Evolutionary conservation across 1,140 invertebrate genomes (phyloP).

Genomic region (Drosophila novamexicana): DNA sequence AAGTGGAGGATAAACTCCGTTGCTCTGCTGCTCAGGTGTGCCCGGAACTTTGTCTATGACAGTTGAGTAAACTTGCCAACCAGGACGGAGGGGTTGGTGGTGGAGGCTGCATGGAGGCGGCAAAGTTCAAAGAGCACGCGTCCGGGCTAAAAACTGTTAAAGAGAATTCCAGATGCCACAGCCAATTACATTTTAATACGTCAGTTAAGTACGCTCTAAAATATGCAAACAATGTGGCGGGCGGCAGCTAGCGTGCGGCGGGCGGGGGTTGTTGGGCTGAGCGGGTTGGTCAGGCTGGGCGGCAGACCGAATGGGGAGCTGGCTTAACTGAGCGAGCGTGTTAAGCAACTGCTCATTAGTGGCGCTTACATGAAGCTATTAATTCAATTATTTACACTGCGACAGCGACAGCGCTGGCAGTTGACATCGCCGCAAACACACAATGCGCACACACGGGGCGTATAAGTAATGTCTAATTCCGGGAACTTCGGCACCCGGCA

Average conservation of each 20-base stretch:
- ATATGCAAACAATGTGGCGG: slow-evolving; percentile 37
- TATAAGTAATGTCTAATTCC: slow-evolving; percentile 48
- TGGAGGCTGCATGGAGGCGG: neutral
- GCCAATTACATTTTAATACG: slow-evolving; percentile 51
- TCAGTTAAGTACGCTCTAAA: slow-evolving; percentile 37
- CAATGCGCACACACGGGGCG: slow-evolving; percentile 18
- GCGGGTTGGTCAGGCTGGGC: neutral
- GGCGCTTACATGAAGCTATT: slow-evolving; percentile 71
- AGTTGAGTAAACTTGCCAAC: slow-evolving; percentile 25
- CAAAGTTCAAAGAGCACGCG: slow-evolving; percentile 41
- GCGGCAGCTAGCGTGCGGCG: too few relatives aligned
- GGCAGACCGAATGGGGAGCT: neutral
- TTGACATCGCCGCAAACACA: slow-evolving; percentile 41
- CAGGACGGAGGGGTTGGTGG: too few relatives aligned
- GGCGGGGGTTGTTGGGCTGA: too few relatives aligned
- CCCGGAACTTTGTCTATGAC: slow-evolving; percentile 38
- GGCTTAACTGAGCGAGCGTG: slow-evolving; percentile 19
- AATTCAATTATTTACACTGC: slow-evolving; percentile 75
- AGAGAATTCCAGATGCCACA: slow-evolving; percentile 52
- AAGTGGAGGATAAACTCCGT: slow-evolving; percentile 16
- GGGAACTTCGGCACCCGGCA: slow-evolving; percentile 9
- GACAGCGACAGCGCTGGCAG: slow-evolving; percentile 42
- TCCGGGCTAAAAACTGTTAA: slow-evolving; percentile 15
- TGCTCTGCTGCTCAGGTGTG: slow-evolving; percentile 17
- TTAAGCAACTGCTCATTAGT: slow-evolving; percentile 67